Evolutionary conservation across 2,888 invertebrate genomes (phyloP), one percentile per base, ranked within the genome.

Genomic region (Euproctis similis): DNA sequence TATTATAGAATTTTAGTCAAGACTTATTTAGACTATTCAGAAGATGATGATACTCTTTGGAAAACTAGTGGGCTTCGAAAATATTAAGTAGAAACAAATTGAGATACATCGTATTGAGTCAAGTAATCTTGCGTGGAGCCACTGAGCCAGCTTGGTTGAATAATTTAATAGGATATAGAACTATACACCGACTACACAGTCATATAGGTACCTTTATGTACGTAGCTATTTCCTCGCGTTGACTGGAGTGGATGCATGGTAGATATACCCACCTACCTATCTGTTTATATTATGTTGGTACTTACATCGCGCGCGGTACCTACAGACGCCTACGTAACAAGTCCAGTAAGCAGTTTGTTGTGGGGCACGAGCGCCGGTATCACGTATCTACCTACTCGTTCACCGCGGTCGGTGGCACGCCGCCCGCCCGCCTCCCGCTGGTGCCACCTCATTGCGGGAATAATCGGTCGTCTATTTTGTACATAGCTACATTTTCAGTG

Each of bases 331-430:
- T 77, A 80, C 80, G 71, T 80, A 81, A 78, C 75, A 73, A 73
- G 76, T 78, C 76, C 80, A 80, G 75, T 78, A 78, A 80, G 80
- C 81, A 80, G 78, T 81, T 81, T 82, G 80, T 81, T 81, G 77
- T 82, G 76, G 69, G 74, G 77, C 81, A 81, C 77, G 80, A 75
- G 77, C 76, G 74, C 74, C 71, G 76, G 73, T 78, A 78, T 77
- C 75, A 75, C 76, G 75, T 75, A 66, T 72, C 64, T 75, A 66
- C 72, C 64, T 65, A 73, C 70, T 76, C 69, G 69, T 70, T 72
- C 68, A 67, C 67, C 65, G 74, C 70, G 76, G 73, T 62, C 65
- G 62, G 68, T 64, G 65, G 68, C 67, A 64, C 49, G 62, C 68
- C 63, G 58, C 77, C 71, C 71, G 66, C 77, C 72, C 74, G 70